Evolutionary conservation across 1,140 invertebrate genomes (phyloP), one percentile per base, ranked within the genome.

Genomic region (Laupala kohalensis): DNA sequence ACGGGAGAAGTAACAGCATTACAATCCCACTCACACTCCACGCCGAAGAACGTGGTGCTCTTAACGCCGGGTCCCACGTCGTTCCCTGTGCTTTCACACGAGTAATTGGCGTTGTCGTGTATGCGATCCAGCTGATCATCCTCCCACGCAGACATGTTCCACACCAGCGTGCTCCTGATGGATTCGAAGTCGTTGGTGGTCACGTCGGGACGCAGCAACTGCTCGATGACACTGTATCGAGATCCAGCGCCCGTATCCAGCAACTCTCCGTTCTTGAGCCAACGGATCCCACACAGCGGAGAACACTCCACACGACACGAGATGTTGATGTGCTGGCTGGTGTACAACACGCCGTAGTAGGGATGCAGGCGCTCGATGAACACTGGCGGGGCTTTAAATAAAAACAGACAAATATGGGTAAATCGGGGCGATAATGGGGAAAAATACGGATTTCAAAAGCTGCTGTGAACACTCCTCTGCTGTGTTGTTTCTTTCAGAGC

Each of bases 231-330:
- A 5, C 25, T 64, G 4, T 71, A 71, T 4, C 19, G 28, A 24
- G 69, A 27, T n/a, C 25, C 25, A 28, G 3, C n/a, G 13, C 53
- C 53, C 12, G 26, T 28, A 19, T 71, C 63, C n/a, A 79, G 69
- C 15, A 73, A 73, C 53, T 77, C 24, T 4, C 87, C 89, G 76
- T 93, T 88, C 78, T 91, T 93, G 67, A 88, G 83, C 94, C 94
- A 96, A 15, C 88, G 83, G 64, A 96, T 89, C 30, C 87, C 86
- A 79, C 94, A 96, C 13, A 90, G 82, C 0, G 94, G 93, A 6
- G 88, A 91, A 78, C 94, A 96, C 78, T 96, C 93, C 25, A 96
- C 91, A 74, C 91, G 87, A 79, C 94, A 96, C 6, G 90, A 90
- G 12, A 95, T 84, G 69, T 86, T 92, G 64, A 94, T 89, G 76